Percentiles rank a stretch among this genome's conserved stretches.
Conservation (phyloP, 2,113 vertebrate species). For the Columbina picui region DNA sequence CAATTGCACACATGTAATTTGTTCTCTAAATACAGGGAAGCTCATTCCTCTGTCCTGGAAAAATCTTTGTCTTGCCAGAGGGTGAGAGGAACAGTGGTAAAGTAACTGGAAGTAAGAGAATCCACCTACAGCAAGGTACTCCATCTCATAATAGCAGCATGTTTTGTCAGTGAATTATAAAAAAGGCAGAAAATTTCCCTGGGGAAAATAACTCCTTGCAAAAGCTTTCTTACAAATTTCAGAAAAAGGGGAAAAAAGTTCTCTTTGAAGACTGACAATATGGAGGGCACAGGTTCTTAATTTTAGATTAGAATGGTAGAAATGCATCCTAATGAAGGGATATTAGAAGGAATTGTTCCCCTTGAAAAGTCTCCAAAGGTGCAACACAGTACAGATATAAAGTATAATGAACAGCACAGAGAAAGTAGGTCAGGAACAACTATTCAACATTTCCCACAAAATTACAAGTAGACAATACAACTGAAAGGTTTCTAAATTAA, state of each 20-base stretch:
- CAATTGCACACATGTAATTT: background rate
- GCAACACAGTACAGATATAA: background rate
- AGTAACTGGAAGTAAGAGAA: background rate
- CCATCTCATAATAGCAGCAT: background rate
- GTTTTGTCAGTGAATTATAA: constrained; percentile 16
- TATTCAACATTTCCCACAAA: background rate
- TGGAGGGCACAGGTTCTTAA: background rate
- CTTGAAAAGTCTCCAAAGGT: background rate
- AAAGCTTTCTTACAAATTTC: background rate
- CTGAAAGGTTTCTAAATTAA: background rate
- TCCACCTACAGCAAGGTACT: background rate
- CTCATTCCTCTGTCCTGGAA: background rate
- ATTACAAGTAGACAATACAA: background rate
- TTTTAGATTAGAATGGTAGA: background rate
- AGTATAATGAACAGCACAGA: background rate
- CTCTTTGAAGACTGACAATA: background rate
- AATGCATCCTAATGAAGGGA: background rate
- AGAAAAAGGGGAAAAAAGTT: background rate
- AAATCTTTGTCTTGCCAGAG: constrained; percentile 1
- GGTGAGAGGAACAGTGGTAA: background rate
- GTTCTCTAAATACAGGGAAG: constrained; percentile 4
- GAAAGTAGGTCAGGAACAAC: constrained; percentile 18
- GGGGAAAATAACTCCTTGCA: background rate
- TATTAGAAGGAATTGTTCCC: background rate
- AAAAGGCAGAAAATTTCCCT: background rate